These are phyloP conservation scores for Fistularia tabacaria DNA, from an alignment of 2,797 vertebrate species.

Conservation along the genomic window DNA sequence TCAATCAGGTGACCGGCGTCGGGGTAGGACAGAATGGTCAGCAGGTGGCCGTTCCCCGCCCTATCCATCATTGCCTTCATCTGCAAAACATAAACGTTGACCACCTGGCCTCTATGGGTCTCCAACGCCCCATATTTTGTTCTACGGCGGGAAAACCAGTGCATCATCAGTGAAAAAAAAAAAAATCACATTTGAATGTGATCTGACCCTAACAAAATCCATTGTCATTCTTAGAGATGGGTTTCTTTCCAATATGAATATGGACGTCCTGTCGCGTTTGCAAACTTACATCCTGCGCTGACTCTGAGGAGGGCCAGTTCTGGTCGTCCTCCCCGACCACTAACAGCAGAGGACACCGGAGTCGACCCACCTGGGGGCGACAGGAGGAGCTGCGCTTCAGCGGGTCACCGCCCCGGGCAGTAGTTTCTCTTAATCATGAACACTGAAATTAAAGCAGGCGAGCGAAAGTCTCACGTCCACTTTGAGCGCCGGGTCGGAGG, in stretches of 20 bases:
- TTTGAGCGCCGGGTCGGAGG: slow-evolving; percentile 5
- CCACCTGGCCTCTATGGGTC: too few relatives aligned
- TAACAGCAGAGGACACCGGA: slow-evolving; percentile 54
- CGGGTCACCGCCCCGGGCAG: too few relatives aligned
- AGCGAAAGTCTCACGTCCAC: slow-evolving; percentile 1
- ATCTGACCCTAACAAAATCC: too few relatives aligned
- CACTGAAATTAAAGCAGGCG: background rate
- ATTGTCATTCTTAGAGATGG: too few relatives aligned
- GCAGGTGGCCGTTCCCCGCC: slow-evolving; percentile 61
- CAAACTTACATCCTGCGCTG: slow-evolving; percentile 35
- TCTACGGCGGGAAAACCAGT: too few relatives aligned
- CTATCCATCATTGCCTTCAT: slow-evolving; percentile 67
- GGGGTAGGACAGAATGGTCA: slow-evolving; percentile 64
- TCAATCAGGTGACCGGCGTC: slow-evolving; percentile 69
- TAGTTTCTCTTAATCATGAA: background rate
- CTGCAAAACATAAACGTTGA: slow-evolving; percentile 24
- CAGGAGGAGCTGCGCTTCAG: too few relatives aligned
- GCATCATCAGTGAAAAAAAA: too few relatives aligned
- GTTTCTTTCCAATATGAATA: too few relatives aligned
- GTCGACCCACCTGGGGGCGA: slow-evolving; percentile 1
- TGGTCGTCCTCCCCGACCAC: slow-evolving; percentile 66
- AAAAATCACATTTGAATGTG: too few relatives aligned
- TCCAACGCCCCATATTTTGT: too few relatives aligned
- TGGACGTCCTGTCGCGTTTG: too few relatives aligned
- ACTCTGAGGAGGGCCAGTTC: slow-evolving; percentile 57